These are phyloP conservation scores for Sitophilus oryzae DNA, from an alignment of 1,140 invertebrate species.

Conservation along the genomic window DNA sequence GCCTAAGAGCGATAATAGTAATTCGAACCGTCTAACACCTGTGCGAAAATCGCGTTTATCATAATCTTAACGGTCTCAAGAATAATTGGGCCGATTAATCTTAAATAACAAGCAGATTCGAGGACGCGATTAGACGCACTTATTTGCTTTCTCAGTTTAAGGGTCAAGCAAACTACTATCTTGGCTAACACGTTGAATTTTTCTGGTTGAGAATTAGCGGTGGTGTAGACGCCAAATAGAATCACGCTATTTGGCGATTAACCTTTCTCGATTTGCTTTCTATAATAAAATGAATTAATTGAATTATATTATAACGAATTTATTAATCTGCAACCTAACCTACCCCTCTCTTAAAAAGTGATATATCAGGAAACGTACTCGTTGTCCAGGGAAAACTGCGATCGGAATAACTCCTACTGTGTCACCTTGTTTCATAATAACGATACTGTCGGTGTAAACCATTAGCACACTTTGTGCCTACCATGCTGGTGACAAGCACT, in stretches of 20 bases:
- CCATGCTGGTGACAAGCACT: too few relatives aligned
- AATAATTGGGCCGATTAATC: constrained; percentile 11
- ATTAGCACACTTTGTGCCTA: too few relatives aligned
- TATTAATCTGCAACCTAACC: too few relatives aligned
- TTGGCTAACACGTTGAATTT: constrained; percentile 13
- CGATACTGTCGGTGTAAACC: too few relatives aligned
- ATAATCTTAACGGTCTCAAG: constrained; percentile 5
- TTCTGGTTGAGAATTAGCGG: too few relatives aligned
- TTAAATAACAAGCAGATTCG: constrained; percentile 5
- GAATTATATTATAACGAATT: too few relatives aligned
- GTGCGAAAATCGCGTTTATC: not conserved
- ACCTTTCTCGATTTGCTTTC: constrained; percentile 11
- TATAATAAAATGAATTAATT: constrained; percentile 10
- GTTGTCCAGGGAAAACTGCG: not conserved
- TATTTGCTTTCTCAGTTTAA: constrained; percentile 14
- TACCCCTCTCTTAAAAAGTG: constrained; percentile 5
- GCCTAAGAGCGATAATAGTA: not conserved
- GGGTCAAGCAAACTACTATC: constrained; percentile 13
- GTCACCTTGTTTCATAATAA: too few relatives aligned
- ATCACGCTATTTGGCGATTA: constrained; percentile 13
- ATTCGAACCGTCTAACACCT: not conserved
- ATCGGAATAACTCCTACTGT: not conserved
- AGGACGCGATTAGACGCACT: not conserved
- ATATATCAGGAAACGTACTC: constrained; percentile 1
- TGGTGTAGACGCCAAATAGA: not conserved